Evolutionary conservation across 2,888 invertebrate genomes (phyloP), one percentile per base, ranked within the genome.

Genomic region (Elegia similella): DNA sequence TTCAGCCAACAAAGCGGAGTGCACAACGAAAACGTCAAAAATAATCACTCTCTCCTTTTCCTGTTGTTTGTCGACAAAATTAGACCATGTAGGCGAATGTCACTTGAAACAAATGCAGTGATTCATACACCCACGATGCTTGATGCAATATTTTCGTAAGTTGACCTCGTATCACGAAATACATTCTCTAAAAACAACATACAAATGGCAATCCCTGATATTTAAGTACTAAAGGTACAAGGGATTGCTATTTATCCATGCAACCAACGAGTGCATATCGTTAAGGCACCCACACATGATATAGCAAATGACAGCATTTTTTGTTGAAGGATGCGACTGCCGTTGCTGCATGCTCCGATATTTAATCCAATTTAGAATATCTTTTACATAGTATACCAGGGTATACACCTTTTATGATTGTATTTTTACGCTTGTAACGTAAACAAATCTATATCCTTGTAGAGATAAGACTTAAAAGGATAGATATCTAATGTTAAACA

Each of bases 121-220:
- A 72, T 63, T 70, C 70, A 68, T 57, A 63, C 62, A 60, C 68
- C 66, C 63, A 66, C 66, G 58, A 57, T 57, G 44, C 54, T 57
- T 55, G 62, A 61, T 62, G 57, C 59, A 63, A 61, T 46, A 42
- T 47, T 66, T 65, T 48, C 58, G 57, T 62, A 66, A 63, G 63
- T 57, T 56, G 15, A 54, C 38, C 56, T 48, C 23, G 12, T 13
- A 38, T 48, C 30, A 50, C 57, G 16, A 48, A 46, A 23, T 23
- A 23, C 23, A 23, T 23, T 23, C 23, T 23, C 5, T 23, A 23
- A 23, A 23, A 23, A 23, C 23, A 3, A 23, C 23, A 23, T 23
- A 23, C 5, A 23, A 23, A 23, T 23, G 23, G 23, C 23, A 23
- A 23, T 23, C 23, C 23, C 23, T 23, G 23, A 23, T 23, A 23